These are phyloP conservation scores for Mus pahari DNA, from an alignment of 2,113 vertebrate species.

Conservation along the genomic window DNA sequence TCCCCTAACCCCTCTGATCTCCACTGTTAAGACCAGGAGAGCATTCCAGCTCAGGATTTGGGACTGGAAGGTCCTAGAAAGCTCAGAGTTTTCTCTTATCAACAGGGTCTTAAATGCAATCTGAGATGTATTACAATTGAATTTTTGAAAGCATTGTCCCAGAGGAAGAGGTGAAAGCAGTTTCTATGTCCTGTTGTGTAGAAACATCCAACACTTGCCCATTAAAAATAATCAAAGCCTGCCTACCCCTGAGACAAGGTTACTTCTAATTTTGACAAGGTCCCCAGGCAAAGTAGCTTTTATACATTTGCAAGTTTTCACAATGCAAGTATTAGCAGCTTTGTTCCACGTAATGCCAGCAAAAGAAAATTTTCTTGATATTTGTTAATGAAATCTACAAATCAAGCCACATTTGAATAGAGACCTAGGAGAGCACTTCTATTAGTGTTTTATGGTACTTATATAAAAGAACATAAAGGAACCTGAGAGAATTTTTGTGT, in stretches of 20 bases:
- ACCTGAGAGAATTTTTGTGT: conserved; percentile 72
- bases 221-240: conserved; percentile 45
- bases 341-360: conserved; percentile 22
- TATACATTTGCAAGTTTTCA: conserved; percentile 30
- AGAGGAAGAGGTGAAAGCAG: not conserved
- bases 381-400: conserved; percentile 78
- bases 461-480: conserved; percentile 73
- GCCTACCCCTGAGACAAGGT: not conserved
- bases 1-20: not conserved
- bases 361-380: conserved; percentile 61
- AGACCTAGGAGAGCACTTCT: conserved; percentile 60
- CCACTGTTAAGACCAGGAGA: too few relatives aligned
- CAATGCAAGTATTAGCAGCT: conserved; percentile 37
- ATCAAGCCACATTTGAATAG: conserved; percentile 69
- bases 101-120: conserved; percentile 22
- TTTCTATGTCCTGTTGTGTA: conserved; percentile 38
- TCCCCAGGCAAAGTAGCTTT: conserved; percentile 14
- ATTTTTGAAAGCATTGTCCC: not conserved
- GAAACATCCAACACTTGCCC: conserved; percentile 18
- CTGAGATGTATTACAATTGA: not conserved
- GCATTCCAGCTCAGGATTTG: not conserved
- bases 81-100: conserved; percentile 5
- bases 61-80: not conserved
- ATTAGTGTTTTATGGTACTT: conserved; percentile 72
- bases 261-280: conserved; percentile 45